A percentile compares a stretch with the other conserved stretches of the same genome.
Conservation (phyloP, 2,113 vertebrate genomes). For the Passer domesticus region DNA sequence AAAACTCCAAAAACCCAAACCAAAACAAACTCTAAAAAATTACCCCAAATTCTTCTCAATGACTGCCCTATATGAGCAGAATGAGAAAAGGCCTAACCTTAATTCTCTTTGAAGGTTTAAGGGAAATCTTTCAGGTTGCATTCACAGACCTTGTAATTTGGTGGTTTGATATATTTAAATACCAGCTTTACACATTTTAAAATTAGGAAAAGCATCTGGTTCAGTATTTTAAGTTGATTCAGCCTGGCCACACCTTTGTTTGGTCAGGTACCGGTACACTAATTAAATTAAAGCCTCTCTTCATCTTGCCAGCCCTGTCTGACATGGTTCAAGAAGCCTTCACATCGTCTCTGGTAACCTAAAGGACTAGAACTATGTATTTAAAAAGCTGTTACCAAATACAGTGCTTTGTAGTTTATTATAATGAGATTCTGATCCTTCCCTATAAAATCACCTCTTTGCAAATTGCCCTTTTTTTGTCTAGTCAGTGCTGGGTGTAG, state of each 20-base stretch:
- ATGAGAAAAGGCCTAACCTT: not conserved
- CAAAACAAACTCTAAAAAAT: not conserved
- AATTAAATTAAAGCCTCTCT: slow-evolving; percentile 55
- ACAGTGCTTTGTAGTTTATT: slow-evolving; percentile 14
- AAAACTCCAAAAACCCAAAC: no score
- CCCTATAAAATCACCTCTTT: not conserved
- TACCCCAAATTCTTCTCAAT: not conserved
- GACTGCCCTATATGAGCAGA: not conserved
- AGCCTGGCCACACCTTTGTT: slow-evolving; percentile 62
- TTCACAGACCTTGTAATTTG: slow-evolving; percentile 8
- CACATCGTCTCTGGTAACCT: not conserved
- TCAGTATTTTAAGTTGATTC: slow-evolving; percentile 44
- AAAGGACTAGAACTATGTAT: not conserved
- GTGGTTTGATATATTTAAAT: slow-evolving; percentile 14
- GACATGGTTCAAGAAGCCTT: not conserved
- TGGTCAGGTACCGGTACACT: slow-evolving; percentile 59
- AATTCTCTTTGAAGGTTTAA: not conserved
- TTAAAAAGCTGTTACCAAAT: slow-evolving; percentile 17
- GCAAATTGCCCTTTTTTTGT: not conserved
- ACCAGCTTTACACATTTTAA: slow-evolving; percentile 21
- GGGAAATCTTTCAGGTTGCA: not conserved
- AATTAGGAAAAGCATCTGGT: slow-evolving; percentile 19
- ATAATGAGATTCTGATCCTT: not conserved
- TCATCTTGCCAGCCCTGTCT: slow-evolving; percentile 21
- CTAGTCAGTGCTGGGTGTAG: not conserved